Conservation (phyloP, 2,888 invertebrate genomes). For the Hydrotaea cyrtoneurina region DNA sequence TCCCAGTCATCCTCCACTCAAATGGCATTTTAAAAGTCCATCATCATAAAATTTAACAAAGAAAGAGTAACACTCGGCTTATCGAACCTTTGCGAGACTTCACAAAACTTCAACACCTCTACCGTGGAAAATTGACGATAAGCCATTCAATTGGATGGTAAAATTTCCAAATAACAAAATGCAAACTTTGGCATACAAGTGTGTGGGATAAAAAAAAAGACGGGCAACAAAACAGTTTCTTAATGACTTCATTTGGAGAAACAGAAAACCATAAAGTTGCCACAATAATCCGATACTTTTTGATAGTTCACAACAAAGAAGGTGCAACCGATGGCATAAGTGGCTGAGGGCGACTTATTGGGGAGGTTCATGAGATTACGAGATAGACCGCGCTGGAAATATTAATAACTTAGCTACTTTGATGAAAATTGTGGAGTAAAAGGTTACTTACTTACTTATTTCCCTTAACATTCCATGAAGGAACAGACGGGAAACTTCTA, state of each 20-base stretch:
- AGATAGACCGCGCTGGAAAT: too few relatives aligned
- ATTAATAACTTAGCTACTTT: too few relatives aligned
- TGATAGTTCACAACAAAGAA: neutral
- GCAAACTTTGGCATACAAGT: slow-evolving; percentile 12
- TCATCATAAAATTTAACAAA: slow-evolving; percentile 1
- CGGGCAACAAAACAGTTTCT: slow-evolving; percentile 20
- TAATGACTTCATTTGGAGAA: slow-evolving; percentile 32
- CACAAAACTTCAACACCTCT: slow-evolving; percentile 35
- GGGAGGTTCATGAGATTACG: neutral
- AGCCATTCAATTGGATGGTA: neutral
- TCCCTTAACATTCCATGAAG: too few relatives aligned
- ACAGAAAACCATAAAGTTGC: slow-evolving; percentile 4
- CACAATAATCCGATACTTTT: neutral
- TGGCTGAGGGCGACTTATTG: slow-evolving; percentile 13
- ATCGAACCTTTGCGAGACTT: neutral
- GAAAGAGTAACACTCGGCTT: neutral
- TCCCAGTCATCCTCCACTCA: neutral
- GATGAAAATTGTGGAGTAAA: too few relatives aligned
- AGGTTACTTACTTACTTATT: too few relatives aligned
- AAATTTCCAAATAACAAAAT: slow-evolving; percentile 1
- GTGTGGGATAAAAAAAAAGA: slow-evolving; percentile 28
- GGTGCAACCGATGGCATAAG: neutral
- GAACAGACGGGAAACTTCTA: too few relatives aligned
- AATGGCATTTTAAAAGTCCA: neutral
- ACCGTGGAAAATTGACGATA: neutral